These are phyloP conservation scores for Achroia grisella DNA, from an alignment of 1,140 invertebrate genomes.

Conservation along the genomic window DNA sequence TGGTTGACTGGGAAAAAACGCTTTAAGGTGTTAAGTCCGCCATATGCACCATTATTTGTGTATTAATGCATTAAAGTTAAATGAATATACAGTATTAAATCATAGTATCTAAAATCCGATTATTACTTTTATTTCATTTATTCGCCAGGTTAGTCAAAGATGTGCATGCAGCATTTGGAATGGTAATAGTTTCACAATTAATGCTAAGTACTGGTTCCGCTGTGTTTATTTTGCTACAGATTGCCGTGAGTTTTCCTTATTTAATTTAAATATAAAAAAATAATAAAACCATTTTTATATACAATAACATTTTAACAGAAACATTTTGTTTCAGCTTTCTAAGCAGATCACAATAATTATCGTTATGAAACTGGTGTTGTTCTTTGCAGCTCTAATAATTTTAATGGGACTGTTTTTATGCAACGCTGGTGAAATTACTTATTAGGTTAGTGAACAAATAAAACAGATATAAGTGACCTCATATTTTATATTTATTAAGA, in stretches of 20 bases:
- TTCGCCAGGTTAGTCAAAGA: conserved; percentile 44
- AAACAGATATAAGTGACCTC: too few relatives aligned
- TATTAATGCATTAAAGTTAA: too few relatives aligned
- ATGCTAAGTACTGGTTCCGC: conserved; percentile 47
- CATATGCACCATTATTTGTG: too few relatives aligned
- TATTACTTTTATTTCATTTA: neutral
- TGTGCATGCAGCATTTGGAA: conserved; percentile 48
- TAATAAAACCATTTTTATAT: conserved; percentile 6
- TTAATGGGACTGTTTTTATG: conserved; percentile 45
- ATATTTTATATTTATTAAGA: too few relatives aligned
- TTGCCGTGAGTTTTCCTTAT: conserved; percentile 38
- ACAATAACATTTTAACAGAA: too few relatives aligned
- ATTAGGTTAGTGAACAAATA: conserved; percentile 29
- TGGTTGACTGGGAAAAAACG: too few relatives aligned
- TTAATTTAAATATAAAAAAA: conserved; percentile 9
- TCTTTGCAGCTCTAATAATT: conserved; percentile 39
- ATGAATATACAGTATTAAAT: too few relatives aligned
- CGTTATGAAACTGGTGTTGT: conserved; percentile 43
- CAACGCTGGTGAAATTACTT: conserved; percentile 53
- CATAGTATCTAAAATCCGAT: too few relatives aligned
- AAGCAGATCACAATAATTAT: conserved; percentile 34
- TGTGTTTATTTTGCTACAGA: conserved; percentile 52
- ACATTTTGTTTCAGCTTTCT: conserved; percentile 46
- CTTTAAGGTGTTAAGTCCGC: too few relatives aligned
- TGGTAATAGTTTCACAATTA: conserved; percentile 47